Conservation (phyloP, 2,113 vertebrate species). For the Synchiropus splendidus region DNA sequence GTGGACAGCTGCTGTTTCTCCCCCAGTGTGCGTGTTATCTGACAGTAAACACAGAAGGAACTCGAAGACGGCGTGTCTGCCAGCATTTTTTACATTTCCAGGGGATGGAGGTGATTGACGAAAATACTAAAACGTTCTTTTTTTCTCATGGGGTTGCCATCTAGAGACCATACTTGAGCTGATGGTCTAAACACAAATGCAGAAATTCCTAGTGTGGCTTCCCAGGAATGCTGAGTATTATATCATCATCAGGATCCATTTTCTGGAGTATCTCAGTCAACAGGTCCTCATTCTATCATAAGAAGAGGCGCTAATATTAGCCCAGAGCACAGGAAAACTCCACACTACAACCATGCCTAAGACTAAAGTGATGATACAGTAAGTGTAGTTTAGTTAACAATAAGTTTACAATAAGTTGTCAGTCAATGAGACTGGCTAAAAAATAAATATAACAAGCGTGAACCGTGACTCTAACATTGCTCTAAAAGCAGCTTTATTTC, state of each 20-base stretch:
- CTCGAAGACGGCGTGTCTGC: too few species aligned
- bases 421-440: background rate
- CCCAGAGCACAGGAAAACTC: background rate
- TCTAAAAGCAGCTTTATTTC: too few species aligned
- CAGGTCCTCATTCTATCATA: constrained; percentile 42
- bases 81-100: too few species aligned
- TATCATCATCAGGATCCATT: background rate
- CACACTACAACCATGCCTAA: background rate
- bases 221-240: background rate
- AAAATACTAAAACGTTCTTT: too few species aligned
- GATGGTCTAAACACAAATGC: too few species aligned
- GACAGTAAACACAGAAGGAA: too few species aligned
- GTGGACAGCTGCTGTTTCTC: too few species aligned
- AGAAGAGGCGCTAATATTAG: constrained; percentile 30
- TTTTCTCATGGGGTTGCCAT: too few species aligned
- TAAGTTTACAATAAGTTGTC: background rate
- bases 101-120: too few species aligned
- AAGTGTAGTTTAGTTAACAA: background rate
- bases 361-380: background rate
- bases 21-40: too few species aligned
- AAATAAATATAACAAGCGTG: background rate
- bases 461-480: too few species aligned
- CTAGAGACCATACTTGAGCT: too few species aligned
- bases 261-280: constrained; percentile 22
- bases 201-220: background rate